phyloP scores from a whole-genome alignment of 2,113 vertebrate species.

The Coptodon bakossiorum region DNA sequence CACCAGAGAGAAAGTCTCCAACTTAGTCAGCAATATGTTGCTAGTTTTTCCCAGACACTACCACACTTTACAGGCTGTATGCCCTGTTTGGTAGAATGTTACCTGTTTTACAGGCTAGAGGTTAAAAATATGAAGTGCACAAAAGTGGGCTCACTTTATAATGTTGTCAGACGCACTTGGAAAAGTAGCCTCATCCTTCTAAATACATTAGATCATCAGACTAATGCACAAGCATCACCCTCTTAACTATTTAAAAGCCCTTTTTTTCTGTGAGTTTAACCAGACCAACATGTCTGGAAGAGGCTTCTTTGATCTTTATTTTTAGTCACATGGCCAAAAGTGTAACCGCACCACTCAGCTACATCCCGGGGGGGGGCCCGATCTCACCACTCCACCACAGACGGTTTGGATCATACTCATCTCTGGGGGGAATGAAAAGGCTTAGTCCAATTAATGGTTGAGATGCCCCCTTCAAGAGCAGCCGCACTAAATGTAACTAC shows the following conservation, averaged over 20 bases:
- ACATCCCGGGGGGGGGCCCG: not conserved
- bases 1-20: not conserved
- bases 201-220: not conserved
- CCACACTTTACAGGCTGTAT: fast-evolving
- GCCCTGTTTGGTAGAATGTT: not conserved
- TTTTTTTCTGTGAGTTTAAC: constrained; percentile 14
- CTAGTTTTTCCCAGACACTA: not conserved
- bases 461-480: constrained; percentile 20
- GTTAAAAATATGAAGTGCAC: not conserved
- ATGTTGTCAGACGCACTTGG: not conserved
- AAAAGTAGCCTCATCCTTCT: not conserved
- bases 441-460: constrained; percentile 49
- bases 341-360: constrained; percentile 26
- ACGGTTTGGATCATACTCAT: constrained; percentile 40
- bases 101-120: not conserved
- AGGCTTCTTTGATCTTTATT: constrained; percentile 53
- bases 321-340: constrained; percentile 24
- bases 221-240: not conserved
- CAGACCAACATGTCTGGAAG: constrained; percentile 25
- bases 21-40: not conserved
- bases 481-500: not conserved
- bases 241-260: not conserved
- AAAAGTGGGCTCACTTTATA: not conserved
- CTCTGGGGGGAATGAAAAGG: constrained; percentile 32
- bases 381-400: constrained; percentile 22